Conservation (phyloP, 2,113 vertebrate genomes). For the Pristiophorus japonicus region DNA sequence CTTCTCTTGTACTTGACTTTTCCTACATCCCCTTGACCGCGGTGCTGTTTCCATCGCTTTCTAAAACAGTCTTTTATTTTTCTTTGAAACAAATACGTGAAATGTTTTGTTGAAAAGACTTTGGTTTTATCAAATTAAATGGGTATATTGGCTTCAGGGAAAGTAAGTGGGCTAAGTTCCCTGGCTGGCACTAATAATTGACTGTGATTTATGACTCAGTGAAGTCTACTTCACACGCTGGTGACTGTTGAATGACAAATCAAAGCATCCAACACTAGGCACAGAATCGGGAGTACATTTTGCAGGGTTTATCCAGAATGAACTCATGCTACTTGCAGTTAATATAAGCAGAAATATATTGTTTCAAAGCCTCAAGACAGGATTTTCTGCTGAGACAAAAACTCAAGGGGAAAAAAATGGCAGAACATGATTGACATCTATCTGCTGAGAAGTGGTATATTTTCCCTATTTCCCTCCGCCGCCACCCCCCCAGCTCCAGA, state of each 20-base stretch:
- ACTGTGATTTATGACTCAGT: neutral
- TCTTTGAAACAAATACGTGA: neutral
- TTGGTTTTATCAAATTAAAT: neutral
- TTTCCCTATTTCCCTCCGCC: too few species aligned
- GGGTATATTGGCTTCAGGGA: neutral
- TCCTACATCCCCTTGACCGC: neutral
- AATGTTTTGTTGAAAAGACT: neutral
- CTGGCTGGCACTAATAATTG: neutral
- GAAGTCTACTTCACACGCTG: neutral
- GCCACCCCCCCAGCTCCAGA: neutral
- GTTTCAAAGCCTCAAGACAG: too few species aligned
- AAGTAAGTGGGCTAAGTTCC: neutral
- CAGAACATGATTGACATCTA: too few species aligned
- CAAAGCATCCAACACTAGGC: neutral
- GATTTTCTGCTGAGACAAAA: too few species aligned
- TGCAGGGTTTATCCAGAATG: neutral
- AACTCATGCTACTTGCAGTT: neutral
- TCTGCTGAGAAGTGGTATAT: too few species aligned
- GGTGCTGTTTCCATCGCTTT: neutral
- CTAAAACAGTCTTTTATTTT: neutral
- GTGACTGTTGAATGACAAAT: neutral
- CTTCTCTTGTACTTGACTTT: neutral
- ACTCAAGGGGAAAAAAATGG: too few species aligned
- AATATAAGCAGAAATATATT: neutral
- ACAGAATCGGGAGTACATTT: neutral